Base-by-base conservation (phyloP, 2,113 vertebrate species). In the Rhodinocichla rosea region DNA sequence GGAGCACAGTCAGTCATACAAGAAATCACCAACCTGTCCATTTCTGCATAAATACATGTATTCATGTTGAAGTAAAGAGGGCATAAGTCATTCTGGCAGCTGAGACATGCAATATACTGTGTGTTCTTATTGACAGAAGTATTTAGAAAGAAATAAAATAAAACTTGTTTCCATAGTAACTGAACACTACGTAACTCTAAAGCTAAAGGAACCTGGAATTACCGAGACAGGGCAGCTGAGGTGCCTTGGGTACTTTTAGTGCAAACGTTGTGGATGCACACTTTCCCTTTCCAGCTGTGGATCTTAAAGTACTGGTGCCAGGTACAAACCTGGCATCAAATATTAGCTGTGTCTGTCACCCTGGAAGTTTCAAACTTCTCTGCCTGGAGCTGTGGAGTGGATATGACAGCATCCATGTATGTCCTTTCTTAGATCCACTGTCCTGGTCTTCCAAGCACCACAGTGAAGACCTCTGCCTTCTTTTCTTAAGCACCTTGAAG, bases 111-210 rank as follows among this genome's bases (percentile, higher is more conserved):
- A 81, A 91, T 87, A 76, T 73, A 89, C 27, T 88, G 32, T 52
- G n/a, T 77, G 35, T 26, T 56, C 27, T 78, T 94, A 96, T 74
- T 92, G 92, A 96, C 82, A 95, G 80, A 97, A 95, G 81, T 91
- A 90, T 86, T 96, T 74, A 18, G 35, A 92, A 75, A 88, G 90
- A 33, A 76, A 57, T 9, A 15, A 50, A 52, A 40, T 3, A 37
- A 42, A 60, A 15, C 8, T 53, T 30, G 86, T 97, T 97, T 94
- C 96, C 75, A 83, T 93, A 93, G 77, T 37, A 96, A 97, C 97
- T 81, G 63, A 44, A 40, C 24, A 89, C 30, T n/a, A 45, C 26
- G 15, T 87, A 56, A 75, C 63, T 90, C 64, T 87, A 89, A 96
- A 85, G 28, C 33, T 84, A 55, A 91, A 92, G 64, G 39, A 22